Evolutionary conservation across 2,113 vertebrate species (phyloP).

Genomic region (Gobio gobio): DNA sequence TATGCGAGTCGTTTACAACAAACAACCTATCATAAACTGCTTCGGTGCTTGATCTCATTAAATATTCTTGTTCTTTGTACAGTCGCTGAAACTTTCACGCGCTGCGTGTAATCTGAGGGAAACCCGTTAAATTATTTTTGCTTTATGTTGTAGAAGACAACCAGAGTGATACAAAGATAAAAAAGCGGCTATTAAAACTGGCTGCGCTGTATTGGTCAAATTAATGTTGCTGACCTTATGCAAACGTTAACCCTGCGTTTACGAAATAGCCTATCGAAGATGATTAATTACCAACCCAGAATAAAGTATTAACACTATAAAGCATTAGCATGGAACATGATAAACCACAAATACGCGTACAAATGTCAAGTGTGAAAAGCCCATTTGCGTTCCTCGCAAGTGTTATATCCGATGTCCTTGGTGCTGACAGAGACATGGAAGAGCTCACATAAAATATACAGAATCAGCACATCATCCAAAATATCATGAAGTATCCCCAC

Average conservation of each 20-base stretch:
- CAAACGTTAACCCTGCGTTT: neutral
- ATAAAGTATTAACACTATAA: neutral
- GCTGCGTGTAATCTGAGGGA: neutral
- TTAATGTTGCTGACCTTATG: neutral
- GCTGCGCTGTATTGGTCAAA: neutral
- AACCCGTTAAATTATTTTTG: neutral
- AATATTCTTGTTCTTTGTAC: neutral
- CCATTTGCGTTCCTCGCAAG: neutral
- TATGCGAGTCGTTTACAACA: neutral
- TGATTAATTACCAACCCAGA: neutral
- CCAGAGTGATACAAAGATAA: neutral
- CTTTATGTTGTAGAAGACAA: neutral
- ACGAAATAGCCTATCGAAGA: neutral
- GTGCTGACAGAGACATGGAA: constrained; percentile 65
- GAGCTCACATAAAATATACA: neutral
- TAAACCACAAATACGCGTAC: neutral
- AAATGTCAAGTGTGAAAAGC: neutral
- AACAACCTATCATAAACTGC: neutral
- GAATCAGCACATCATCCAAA: neutral
- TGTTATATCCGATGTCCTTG: constrained; percentile 70
- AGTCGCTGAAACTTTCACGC: neutral
- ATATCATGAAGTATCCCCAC: neutral
- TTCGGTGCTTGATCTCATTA: neutral
- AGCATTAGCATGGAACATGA: neutral
- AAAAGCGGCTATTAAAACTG: neutral